A percentile compares a stretch with the other conserved stretches of the same genome.
phyloP scores from a whole-genome alignment of 2,888 invertebrate genomes.

The Nomada lathburiana region DNA sequence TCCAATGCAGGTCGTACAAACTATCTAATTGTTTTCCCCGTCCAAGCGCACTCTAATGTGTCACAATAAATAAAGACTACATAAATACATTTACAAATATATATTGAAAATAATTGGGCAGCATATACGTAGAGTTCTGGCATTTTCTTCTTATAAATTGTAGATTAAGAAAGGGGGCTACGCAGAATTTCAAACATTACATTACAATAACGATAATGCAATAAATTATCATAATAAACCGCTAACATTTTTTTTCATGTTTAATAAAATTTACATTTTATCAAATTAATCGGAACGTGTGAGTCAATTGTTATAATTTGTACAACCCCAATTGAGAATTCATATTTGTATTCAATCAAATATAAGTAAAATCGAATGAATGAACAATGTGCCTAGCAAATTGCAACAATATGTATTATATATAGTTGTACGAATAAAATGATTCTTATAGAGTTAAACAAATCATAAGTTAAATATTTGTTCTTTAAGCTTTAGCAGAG shows the following conservation, averaged over 20 bases:
- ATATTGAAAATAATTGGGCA: conserved; percentile 38
- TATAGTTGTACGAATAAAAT: conserved; percentile 62
- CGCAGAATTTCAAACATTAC: conserved; percentile 42
- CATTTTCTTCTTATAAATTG: conserved; percentile 5
- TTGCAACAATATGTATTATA: conserved; percentile 21
- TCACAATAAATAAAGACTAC: conserved; percentile 48
- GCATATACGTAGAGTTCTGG: conserved; percentile 18
- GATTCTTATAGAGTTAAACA: conserved; percentile 44
- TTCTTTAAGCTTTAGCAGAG: conserved; percentile 7
- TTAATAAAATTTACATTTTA: conserved; percentile 67
- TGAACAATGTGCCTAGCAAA: conserved; percentile 49
- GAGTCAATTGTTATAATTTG: conserved; percentile 46
- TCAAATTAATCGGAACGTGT: conserved; percentile 64
- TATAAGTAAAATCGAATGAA: conserved; percentile 49
- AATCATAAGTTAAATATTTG: conserved; percentile 28
- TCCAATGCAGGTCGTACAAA: conserved; percentile 14
- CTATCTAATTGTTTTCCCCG: conserved; percentile 15
- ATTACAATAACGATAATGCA: conserved; percentile 37
- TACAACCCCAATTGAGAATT: conserved; percentile 50
- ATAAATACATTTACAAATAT: conserved; percentile 60
- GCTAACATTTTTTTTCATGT: conserved; percentile 45
- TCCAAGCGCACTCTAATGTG: conserved; percentile 30
- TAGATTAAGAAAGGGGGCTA: conserved; percentile 46
- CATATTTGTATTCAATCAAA: conserved; percentile 56
- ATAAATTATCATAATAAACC: conserved; percentile 39